Percentiles rank a stretch among this genome's conserved stretches.
Evolutionary conservation across 2,797 vertebrate genomes (phyloP).

Genomic region (Knipowitschia caucasica): DNA sequence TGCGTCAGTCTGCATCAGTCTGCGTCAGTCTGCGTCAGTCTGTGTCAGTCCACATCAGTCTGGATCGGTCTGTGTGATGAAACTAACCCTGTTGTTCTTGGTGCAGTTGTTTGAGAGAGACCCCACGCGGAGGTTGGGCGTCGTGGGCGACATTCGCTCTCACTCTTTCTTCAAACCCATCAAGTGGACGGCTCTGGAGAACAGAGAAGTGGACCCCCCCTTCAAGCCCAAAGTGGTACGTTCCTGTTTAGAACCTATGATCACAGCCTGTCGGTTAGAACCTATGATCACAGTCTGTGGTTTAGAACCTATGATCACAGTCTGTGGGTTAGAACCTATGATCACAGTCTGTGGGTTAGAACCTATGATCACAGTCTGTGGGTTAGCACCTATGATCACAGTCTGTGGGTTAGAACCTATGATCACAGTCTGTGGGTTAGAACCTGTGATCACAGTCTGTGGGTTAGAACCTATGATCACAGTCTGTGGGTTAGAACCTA

Average conservation of each 20-base stretch:
- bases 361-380: neutral
- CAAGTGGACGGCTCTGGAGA: slow-evolving; percentile 88
- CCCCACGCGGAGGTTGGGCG: slow-evolving; percentile 81
- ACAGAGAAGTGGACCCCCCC: slow-evolving; percentile 82
- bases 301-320: neutral
- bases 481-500: neutral
- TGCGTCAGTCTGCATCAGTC: too few relatives aligned
- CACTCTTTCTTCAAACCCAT: slow-evolving; percentile 91
- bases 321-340: neutral
- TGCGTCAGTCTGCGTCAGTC: too few relatives aligned
- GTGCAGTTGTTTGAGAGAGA: slow-evolving; percentile 92
- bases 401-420: neutral
- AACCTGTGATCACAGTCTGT: neutral
- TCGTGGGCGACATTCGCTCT: slow-evolving; percentile 83
- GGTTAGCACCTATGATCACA: neutral
- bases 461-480: neutral
- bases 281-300: neutral
- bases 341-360: neutral
- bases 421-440: neutral
- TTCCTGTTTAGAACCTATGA: too few relatives aligned
- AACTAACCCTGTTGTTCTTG: too few relatives aligned
- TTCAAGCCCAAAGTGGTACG: slow-evolving; percentile 98
- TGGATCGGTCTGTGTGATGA: too few relatives aligned
- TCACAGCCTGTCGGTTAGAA: neutral
- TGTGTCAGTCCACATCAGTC: too few relatives aligned